Base-by-base conservation (phyloP, 2,888 invertebrate species). In the Pseudococcus viburni region DNA sequence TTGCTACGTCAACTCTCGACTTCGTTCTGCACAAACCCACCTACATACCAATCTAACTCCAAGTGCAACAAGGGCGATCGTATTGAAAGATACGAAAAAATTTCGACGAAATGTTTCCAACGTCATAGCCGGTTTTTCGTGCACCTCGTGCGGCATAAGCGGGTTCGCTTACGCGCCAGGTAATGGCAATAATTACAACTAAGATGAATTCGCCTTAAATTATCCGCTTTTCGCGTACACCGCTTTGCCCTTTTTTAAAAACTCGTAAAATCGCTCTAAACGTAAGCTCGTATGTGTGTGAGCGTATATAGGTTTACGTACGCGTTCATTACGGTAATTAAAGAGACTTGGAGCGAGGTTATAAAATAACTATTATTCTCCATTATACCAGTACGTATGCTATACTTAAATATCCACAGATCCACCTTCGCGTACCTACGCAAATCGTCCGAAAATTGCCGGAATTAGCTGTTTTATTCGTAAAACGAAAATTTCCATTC, bases 301-400 rank as follows among this genome's bases (percentile, higher is more conserved):
- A 33, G 26, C 26, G 26, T 33, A 33, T 33, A 33, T 33, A 33
- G 26, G 26, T 33, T 33, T 33, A 33, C 51, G 51, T 51, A 51
- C 51, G 51, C 64, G 64, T 64, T 64, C 64, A 64, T 64, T 64
- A 64, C 64, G 64, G 64, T 22, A 64, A 64, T 64, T 64, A 64
- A 64, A 64, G 64, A 64, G 19, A 64, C 64, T 19, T 22, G 64
- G 19, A 64, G 64, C 64, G 64, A 64, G 64, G 64, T 64, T 64
- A 64, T 64, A 64, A 64, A 64, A 64, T 64, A 64, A 64, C 64
- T 64, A 64, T 64, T 64, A 64, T 64, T 64, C 51, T 51, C 64
- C 64, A 64, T 64, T 22, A 9, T 64, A 55, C 46, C 46, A 9
- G 26, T 33, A 33, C 3, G 26, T 33, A 33, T 33, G 26, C 26